Base-by-base conservation (phyloP, 2,888 invertebrate species). In the Ptychoptera albimana region DNA sequence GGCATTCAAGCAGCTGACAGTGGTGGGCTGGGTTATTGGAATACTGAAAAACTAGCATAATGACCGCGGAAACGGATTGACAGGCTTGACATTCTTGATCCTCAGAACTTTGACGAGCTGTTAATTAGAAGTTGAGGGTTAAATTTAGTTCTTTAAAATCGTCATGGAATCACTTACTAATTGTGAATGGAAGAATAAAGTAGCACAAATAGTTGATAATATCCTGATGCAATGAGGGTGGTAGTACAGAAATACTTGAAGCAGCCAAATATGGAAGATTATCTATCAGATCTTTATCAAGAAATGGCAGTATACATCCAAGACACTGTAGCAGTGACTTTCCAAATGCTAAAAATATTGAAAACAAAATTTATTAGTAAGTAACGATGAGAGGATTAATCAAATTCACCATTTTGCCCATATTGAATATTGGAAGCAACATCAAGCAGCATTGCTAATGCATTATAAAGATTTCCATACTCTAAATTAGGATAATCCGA, bases 21-120 rank as follows among this genome's bases (percentile, higher is more conserved):
- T 97, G 97, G 61, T 91, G 91, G 1, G 91, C 93, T 56, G 91
- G 84, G 66, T 92, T 92, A 50, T 76, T 83, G 1, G 93, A 91
- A 62, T 96, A 93, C 61, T 97, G 96, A 59, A 97, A 85, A 30
- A 97, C 86, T 80, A 96, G 85, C 87, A 97, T 94, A 47, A 98
- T 79, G 45, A 97, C 88, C 34, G 94, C 86, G 0, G 92, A 84
- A 5, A 89, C 82, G 2, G 86, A 86, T 58, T 87, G 86, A 48
- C 82, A 82, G 10, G 85, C 83, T 53, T 82, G 80, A 53, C 78
- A 81, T 57, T 85, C 84, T 50, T 77, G 74, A 55, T 79, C 77
- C n/a, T 79, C 77, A 4, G 73, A 64, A 50, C 73, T 77, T 54
- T 77, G 76, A 38, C 85, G 76, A 11, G 78, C 82, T 82, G 52